phyloP scores from a whole-genome alignment of 2,113 vertebrate species.

The Hippocampus barbouri region DNA sequence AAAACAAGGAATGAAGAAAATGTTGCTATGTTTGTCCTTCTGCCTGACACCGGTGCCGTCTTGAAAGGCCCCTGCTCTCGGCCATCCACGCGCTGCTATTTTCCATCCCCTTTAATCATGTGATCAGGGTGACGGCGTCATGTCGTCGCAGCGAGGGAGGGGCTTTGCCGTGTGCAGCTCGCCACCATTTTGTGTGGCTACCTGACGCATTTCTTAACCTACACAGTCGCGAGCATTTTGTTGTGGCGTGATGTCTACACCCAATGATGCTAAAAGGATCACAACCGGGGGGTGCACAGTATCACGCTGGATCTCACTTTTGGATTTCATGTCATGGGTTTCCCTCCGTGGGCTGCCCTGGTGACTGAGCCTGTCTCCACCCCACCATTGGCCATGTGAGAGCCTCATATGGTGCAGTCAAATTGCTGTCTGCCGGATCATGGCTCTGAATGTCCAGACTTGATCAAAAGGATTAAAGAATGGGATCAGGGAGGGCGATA shows the following conservation, averaged over 20 bases:
- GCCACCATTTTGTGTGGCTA: constrained; percentile 76
- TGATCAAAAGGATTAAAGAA: constrained; percentile 99
- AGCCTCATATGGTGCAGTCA: constrained; percentile 95
- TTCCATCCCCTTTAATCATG: constrained; percentile 63
- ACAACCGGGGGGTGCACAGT: not conserved
- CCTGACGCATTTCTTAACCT: constrained; percentile 72
- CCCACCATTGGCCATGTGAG: constrained; percentile 89
- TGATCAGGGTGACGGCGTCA: constrained; percentile 68
- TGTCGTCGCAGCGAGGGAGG: constrained; percentile 63
- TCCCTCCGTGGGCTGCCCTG: constrained; percentile 78
- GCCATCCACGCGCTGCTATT: constrained; percentile 43
- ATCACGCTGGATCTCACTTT: constrained; percentile 33
- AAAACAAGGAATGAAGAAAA: constrained; percentile 1
- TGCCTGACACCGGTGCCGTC: not conserved
- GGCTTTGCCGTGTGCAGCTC: constrained; percentile 46
- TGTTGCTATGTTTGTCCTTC: constrained; percentile 14
- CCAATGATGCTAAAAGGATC: constrained; percentile 9
- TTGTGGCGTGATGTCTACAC: not conserved
- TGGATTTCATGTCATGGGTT: constrained; percentile 65
- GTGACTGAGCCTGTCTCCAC: constrained; percentile 89
- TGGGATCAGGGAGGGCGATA: constrained; percentile 72
- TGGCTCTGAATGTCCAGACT: constrained; percentile 98
- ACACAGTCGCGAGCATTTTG: constrained; percentile 32
- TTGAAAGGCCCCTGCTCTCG: constrained; percentile 34
- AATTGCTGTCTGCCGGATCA: constrained; percentile 98